Conservation (phyloP, 1,140 invertebrate genomes). For the Hetaerina americana region DNA sequence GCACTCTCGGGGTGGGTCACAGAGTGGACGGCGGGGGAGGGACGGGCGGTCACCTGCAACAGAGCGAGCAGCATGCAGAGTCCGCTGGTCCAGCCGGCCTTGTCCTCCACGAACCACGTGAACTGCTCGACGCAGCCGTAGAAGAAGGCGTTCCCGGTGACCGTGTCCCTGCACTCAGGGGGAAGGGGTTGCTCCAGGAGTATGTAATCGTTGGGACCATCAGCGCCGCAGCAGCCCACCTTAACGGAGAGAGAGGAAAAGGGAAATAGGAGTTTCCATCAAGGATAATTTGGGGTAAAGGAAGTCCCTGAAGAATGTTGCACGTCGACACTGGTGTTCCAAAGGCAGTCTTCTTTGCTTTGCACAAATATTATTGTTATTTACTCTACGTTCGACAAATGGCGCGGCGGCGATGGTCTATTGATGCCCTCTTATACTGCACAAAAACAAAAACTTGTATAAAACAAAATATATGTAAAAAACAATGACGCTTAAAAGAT, state of each 20-base stretch:
- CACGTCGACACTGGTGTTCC: neutral
- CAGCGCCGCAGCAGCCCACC: constrained; percentile 76
- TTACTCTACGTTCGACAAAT: too few relatives aligned
- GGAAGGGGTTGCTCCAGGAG: constrained; percentile 60
- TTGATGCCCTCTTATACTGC: too few relatives aligned
- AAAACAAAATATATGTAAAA: too few relatives aligned
- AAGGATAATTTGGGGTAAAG: neutral
- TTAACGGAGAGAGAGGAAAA: constrained; percentile 29
- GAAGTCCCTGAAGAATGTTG: neutral
- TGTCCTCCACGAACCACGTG: constrained; percentile 69
- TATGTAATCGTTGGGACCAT: constrained; percentile 66
- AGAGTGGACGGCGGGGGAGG: too few relatives aligned
- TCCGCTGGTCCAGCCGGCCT: constrained; percentile 70
- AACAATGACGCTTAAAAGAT: too few relatives aligned
- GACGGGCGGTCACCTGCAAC: constrained; percentile 56
- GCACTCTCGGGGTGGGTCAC: too few relatives aligned
- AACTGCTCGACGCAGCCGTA: constrained; percentile 74
- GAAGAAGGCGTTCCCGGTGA: constrained; percentile 76
- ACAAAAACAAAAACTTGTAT: too few relatives aligned
- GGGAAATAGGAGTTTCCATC: constrained; percentile 11
- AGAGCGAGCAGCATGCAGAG: constrained; percentile 56
- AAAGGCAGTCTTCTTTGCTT: neutral
- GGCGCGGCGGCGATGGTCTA: too few relatives aligned
- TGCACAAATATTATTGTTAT: too few relatives aligned
- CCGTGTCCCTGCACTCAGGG: constrained; percentile 65